Percentiles rank a stretch among this genome's conserved stretches.
Evolutionary conservation across 2,888 invertebrate genomes (phyloP).

Genomic region (Pseudeuparius sepicola): DNA sequence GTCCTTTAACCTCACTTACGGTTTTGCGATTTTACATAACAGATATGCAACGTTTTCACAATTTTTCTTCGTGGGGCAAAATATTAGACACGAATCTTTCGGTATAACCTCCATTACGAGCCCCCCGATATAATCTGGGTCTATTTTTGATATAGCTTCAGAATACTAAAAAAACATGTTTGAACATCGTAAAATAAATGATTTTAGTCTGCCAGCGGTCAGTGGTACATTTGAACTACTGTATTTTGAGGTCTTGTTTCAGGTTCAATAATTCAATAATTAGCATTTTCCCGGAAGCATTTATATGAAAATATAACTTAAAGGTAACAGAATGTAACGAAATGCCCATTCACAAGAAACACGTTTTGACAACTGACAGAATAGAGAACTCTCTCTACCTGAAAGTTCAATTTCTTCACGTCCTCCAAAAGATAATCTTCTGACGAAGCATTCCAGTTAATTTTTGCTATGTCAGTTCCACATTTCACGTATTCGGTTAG

Average conservation of each 20-base stretch:
- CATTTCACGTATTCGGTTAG: constrained; percentile 76
- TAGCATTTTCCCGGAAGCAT: too few species aligned
- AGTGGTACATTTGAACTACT: too few species aligned
- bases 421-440: constrained; percentile 46
- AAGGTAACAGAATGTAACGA: too few species aligned
- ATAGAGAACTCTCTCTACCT: constrained; percentile 30
- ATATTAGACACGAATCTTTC: constrained; percentile 70
- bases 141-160: constrained; percentile 46
- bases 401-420: constrained; percentile 43
- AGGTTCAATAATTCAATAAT: too few species aligned
- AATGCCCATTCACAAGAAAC: too few species aligned
- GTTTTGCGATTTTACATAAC: constrained; percentile 52
- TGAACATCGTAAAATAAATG: too few species aligned
- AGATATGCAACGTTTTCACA: constrained; percentile 83
- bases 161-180: constrained; percentile 51
- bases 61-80: constrained; percentile 88
- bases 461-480: constrained; percentile 44
- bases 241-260: too few species aligned
- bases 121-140: constrained; percentile 74
- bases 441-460: constrained; percentile 42
- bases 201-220: too few species aligned
- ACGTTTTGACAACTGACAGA: too few species aligned
- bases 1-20: constrained; percentile 24
- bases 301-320: too few species aligned
- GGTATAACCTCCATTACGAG: constrained; percentile 76